Evolutionary conservation across 2,888 invertebrate genomes (phyloP), one percentile per base, ranked within the genome.

Genomic region (Pachycephus smyrnensis): DNA sequence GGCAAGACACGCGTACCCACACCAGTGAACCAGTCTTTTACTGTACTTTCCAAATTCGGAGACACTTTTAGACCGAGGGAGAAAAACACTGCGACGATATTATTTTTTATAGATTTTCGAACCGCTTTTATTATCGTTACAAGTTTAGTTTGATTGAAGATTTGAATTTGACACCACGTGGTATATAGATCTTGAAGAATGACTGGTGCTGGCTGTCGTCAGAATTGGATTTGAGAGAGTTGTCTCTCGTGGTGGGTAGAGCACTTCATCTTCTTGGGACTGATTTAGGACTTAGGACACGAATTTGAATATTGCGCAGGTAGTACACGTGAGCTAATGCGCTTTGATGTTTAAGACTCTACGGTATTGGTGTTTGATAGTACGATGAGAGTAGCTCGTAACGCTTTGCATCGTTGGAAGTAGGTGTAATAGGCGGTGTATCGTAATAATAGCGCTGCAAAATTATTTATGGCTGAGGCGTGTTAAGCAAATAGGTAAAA

Each of bases 401-500:
- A 71, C 31, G 12, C 31, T 30, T 1, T 32, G 69, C 69, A 32
- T 32, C 31, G 71, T 71, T 71, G 80, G 79, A 79, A 80, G 84
- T 83, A 83, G 86, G 87, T 86, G 88, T 87, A 88, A 86, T 85
- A 87, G 87, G 82, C 86, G 83, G 87, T 77, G 77, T 87, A 88
- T 87, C 88, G 87, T 89, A 89, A 87, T 87, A 87, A 86, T 84
- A 88, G 87, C 87, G 88, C 87, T 87, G 88, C 87, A 83, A 89
- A 88, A 89, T 90, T 90, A 91, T 91, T 91, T 91, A 91, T 87
- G 90, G 85, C 85, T 82, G 84, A 85, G 86, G 88, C 88, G 89
- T 88, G 89, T 86, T 88, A 84, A 87, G 89, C 88, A 89, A 90
- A 90, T 90, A 90, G 88, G 88, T 86, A 88, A 89, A 89, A 87